Evolutionary conservation across 2,888 invertebrate species (phyloP).

Genomic region (Panopea generosa): DNA sequence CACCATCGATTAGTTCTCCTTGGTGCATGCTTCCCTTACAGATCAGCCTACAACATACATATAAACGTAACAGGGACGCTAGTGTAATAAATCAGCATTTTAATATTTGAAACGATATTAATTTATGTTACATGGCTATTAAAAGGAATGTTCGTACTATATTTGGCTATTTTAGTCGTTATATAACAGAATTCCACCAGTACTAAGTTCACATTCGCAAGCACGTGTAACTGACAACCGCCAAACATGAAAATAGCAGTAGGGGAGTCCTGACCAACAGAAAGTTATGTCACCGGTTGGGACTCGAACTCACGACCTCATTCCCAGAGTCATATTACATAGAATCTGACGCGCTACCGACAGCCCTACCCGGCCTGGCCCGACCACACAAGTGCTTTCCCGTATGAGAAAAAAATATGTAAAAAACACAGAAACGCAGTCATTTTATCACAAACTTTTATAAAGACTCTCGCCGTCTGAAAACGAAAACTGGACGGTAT

Average conservation of each 20-base stretch:
- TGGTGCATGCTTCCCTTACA: constrained; percentile 25
- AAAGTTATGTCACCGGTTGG: too few relatives aligned
- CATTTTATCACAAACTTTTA: background rate
- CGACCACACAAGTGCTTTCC: background rate
- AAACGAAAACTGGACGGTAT: background rate
- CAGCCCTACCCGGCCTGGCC: too few relatives aligned
- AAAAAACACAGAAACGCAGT: background rate
- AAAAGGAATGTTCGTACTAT: background rate
- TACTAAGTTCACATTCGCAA: too few relatives aligned
- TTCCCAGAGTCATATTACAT: too few relatives aligned
- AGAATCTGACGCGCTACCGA: too few relatives aligned
- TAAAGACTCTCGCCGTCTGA: constrained; percentile 1
- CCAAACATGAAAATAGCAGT: too few relatives aligned
- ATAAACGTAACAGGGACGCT: background rate
- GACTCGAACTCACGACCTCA: too few relatives aligned
- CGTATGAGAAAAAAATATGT: constrained; percentile 1
- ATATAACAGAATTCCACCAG: too few relatives aligned
- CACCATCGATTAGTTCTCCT: constrained; percentile 22
- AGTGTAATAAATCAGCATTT: background rate
- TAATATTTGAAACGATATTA: background rate
- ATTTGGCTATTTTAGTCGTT: too few relatives aligned
- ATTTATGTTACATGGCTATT: background rate
- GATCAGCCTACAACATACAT: constrained; percentile 13
- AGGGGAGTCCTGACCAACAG: too few relatives aligned
- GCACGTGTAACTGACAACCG: too few relatives aligned